A percentile compares a stretch with the other conserved stretches of the same genome.
These are phyloP conservation scores for Abrostola triplasia DNA, from an alignment of 2,888 invertebrate genomes.

Conservation along the genomic window DNA sequence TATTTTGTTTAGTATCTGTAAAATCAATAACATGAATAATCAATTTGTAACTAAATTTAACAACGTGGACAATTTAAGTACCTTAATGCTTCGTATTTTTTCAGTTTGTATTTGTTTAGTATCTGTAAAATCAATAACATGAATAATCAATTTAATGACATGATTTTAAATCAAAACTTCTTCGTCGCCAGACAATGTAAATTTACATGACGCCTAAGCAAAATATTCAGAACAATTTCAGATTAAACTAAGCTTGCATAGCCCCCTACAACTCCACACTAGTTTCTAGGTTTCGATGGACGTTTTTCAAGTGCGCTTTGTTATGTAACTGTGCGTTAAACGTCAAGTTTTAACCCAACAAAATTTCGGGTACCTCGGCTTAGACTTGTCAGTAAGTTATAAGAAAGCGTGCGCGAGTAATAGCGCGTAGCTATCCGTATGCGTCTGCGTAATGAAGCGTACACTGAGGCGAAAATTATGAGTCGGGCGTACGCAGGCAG, in stretches of 20 bases:
- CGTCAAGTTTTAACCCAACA: conserved; percentile 12
- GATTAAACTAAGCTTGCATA: background rate
- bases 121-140: too few species aligned
- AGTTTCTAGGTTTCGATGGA: conserved; percentile 11
- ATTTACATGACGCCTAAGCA: background rate
- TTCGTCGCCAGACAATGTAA: too few species aligned
- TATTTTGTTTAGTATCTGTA: too few species aligned
- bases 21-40: too few species aligned
- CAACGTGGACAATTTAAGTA: too few species aligned
- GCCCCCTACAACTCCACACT: background rate
- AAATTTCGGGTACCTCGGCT: conserved; percentile 9
- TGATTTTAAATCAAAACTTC: too few species aligned
- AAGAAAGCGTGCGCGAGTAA: background rate
- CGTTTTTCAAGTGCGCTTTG: conserved; percentile 12
- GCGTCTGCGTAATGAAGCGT: background rate
- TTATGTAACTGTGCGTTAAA: conserved; percentile 10
- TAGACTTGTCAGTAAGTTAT: background rate
- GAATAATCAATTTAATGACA: too few species aligned
- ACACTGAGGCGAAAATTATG: background rate
- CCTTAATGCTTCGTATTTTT: too few species aligned
- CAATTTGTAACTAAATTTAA: too few species aligned
- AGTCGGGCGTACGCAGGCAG: background rate
- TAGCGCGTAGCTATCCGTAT: background rate
- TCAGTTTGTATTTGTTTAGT: too few species aligned
- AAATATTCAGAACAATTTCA: conserved; percentile 4